These are phyloP conservation scores for Semicossyphus pulcher DNA, from an alignment of 2,113 vertebrate genomes.

Conservation along the genomic window DNA sequence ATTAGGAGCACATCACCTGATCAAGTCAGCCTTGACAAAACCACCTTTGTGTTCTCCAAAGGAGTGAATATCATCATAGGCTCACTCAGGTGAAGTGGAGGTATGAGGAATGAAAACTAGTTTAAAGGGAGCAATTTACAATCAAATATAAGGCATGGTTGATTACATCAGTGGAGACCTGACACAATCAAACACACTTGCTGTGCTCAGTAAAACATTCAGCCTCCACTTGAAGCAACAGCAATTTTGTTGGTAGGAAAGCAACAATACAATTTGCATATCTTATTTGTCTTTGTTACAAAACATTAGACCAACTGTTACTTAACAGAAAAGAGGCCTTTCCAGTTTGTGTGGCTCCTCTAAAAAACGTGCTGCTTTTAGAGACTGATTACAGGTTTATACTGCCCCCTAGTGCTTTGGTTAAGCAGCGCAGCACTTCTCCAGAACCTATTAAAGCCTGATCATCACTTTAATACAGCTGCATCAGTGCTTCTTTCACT, in stretches of 20 bases:
- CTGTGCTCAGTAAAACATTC: too few relatives aligned
- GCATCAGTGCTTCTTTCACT: neutral
- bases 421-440: slow-evolving; percentile 8
- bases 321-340: too few relatives aligned
- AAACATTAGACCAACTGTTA: too few relatives aligned
- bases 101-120: too few relatives aligned
- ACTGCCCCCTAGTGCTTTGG: slow-evolving; percentile 73
- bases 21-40: slow-evolving; percentile 45
- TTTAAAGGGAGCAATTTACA: too few relatives aligned
- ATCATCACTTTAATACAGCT: neutral
- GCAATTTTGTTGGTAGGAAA: too few relatives aligned
- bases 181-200: slow-evolving; percentile 54
- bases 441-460: neutral
- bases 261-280: too few relatives aligned
- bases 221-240: too few relatives aligned
- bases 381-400: slow-evolving; percentile 27
- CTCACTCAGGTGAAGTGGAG: neutral
- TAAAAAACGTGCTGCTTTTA: neutral
- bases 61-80: neutral
- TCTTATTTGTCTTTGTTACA: too few relatives aligned
- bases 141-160: neutral
- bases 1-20: slow-evolving; percentile 33
- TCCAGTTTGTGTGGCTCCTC: too few relatives aligned
- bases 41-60: neutral
- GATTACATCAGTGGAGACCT: slow-evolving; percentile 30